Base-by-base conservation (phyloP, 2,797 vertebrate genomes). In the Hybognathus amarus region DNA sequence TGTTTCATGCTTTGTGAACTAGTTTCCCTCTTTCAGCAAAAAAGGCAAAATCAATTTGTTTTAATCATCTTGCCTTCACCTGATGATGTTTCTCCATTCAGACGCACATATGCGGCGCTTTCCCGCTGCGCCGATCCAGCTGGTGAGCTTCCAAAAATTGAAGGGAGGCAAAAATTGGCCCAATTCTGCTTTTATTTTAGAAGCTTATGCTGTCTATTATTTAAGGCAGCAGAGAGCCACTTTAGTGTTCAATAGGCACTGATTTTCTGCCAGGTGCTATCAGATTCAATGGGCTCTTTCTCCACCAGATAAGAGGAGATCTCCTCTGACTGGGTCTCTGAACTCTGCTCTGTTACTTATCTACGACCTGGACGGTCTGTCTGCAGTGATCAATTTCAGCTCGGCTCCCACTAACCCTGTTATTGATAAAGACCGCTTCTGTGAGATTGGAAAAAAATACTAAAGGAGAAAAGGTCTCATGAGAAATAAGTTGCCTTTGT, bases 221-320 rank as follows among this genome's bases (percentile, higher is more conserved):
- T 89, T 91, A 92, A 87, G 85, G 90, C 91, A 91, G 89, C 89
- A 38, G 45, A 78, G 87, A 85, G 88, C 76, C 87, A 82, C 90
- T 92, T 91, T 90, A 91, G 89, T 91, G 88, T 90, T 94, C 92
- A 91, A 87, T 91, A 89, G 90, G 88, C 92, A 96, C 94, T 94
- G 96, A 97, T 97, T 97, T 97, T 95, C 95, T 97, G 96, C 95
- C 96, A 95, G 92, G 92, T 93, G 90, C 93, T 94, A 95, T 96
- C 94, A 95, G 92, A 93, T 95, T 96, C 94, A 96, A 95, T 95
- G 92, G 92, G 79, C 63, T 90, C 87, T 89, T 92, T 90, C 90
- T 85, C 87, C 91, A 91, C 90, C 87, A 90, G 94, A 94, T 95
- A 95, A 96, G 95, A 87, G 92, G 94, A 94, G 92, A 95, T 86